phyloP scores from a whole-genome alignment of 2,797 vertebrate genomes.

The Meda fulgida region DNA sequence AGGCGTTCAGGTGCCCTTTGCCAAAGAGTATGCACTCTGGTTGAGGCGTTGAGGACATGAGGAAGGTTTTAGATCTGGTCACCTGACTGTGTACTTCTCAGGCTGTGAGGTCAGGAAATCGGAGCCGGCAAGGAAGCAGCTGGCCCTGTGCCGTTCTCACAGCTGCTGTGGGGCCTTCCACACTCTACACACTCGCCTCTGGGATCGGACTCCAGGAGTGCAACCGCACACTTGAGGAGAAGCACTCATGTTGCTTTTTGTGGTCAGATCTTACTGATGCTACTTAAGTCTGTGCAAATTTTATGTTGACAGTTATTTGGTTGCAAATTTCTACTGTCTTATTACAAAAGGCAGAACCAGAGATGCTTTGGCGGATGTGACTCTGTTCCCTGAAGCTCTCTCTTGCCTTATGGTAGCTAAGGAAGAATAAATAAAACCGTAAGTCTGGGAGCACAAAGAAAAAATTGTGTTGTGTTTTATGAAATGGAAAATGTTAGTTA shows the following conservation, averaged over 20 bases:
- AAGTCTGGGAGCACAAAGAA: conserved; percentile 11
- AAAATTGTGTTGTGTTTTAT: conserved; percentile 34
- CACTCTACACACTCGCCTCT: conserved; percentile 44
- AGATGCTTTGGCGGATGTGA: not conserved
- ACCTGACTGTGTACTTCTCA: conserved; percentile 75
- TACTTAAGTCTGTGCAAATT: conserved; percentile 42
- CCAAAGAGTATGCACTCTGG: conserved; percentile 7
- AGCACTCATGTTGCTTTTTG: conserved; percentile 52
- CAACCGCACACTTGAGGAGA: conserved; percentile 39
- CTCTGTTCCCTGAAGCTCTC: conserved; percentile 4
- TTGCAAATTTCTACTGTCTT: conserved; percentile 31
- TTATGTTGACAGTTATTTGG: conserved; percentile 33
- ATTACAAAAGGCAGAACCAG: conserved; percentile 27
- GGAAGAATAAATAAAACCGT: conserved; percentile 24
- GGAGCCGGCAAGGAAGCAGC: conserved; percentile 73
- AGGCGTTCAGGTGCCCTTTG: conserved; percentile 20
- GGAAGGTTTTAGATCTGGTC: conserved; percentile 71
- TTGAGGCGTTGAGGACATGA: conserved; percentile 59
- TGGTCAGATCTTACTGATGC: conserved; percentile 43
- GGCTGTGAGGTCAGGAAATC: conserved; percentile 68
- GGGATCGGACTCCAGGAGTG: conserved; percentile 68
- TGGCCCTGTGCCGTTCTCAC: conserved; percentile 52
- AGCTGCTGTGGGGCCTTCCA: conserved; percentile 63
- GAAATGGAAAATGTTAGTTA: conserved; percentile 56
- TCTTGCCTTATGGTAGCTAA: conserved; percentile 38